Evolutionary conservation across 2,797 vertebrate species (phyloP).

Genomic region (Crocodylus rhombifer): DNA sequence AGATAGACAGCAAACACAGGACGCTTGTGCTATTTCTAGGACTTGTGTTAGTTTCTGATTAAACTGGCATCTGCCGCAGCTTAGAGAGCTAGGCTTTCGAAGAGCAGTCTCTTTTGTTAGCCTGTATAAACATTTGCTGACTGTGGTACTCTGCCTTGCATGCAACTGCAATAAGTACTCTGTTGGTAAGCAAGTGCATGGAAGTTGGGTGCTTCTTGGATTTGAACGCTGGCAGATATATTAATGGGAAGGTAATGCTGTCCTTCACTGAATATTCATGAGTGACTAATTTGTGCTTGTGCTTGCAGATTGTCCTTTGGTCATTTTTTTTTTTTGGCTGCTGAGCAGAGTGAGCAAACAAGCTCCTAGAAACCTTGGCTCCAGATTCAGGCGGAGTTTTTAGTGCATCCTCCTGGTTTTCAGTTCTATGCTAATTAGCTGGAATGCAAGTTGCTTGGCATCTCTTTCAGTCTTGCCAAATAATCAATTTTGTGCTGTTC

Average conservation of each 20-base stretch:
- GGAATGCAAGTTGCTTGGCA: background rate
- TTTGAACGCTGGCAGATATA: background rate
- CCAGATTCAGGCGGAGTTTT: conserved; percentile 19
- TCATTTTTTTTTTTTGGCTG: background rate
- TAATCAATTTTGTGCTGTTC: accelerated
- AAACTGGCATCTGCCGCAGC: background rate
- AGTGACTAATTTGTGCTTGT: conserved; percentile 30
- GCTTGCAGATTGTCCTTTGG: conserved; percentile 38
- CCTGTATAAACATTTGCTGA: background rate
- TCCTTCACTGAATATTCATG: conserved; percentile 55
- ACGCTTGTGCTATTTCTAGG: accelerated
- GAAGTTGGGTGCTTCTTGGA: background rate
- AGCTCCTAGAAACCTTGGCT: conserved; percentile 25
- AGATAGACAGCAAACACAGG: background rate
- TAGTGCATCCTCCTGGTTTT: conserved; percentile 49
- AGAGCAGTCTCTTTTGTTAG: background rate
- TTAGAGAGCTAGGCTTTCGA: accelerated
- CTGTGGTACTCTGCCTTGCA: accelerated
- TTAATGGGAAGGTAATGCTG: background rate
- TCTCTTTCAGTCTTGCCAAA: background rate
- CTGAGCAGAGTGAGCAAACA: conserved; percentile 11
- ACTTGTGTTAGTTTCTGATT: background rate
- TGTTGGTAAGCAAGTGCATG: background rate
- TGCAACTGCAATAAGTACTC: accelerated
- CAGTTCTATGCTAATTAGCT: conserved; percentile 25